Evolutionary conservation across 2,888 invertebrate species (phyloP).

Genomic region (Trachelus troglodyta): DNA sequence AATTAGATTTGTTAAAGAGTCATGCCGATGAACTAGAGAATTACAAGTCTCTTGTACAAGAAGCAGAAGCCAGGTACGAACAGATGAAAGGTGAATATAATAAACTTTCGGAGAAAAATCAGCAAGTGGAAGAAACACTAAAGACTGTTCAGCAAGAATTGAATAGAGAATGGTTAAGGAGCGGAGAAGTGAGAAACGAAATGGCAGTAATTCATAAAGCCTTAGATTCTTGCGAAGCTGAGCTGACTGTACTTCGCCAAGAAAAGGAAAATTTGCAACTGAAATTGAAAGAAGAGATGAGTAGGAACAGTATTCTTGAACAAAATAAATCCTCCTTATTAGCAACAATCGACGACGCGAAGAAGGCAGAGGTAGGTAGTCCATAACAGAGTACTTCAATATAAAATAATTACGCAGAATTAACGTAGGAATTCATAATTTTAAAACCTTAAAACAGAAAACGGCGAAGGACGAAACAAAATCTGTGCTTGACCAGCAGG

Average conservation of each 20-base stretch:
- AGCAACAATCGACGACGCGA: constrained; percentile 68
- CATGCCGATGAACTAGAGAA: constrained; percentile 60
- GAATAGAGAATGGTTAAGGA: constrained; percentile 55
- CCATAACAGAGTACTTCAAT: neutral
- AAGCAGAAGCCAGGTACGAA: constrained; percentile 56
- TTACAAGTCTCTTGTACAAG: constrained; percentile 55
- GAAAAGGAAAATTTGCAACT: constrained; percentile 69
- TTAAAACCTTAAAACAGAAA: constrained; percentile 60
- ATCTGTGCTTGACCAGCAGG: constrained; percentile 68
- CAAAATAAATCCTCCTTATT: constrained; percentile 70
- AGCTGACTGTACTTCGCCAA: constrained; percentile 64
- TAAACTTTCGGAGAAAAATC: constrained; percentile 50
- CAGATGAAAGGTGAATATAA: constrained; percentile 50
- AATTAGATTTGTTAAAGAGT: constrained; percentile 52
- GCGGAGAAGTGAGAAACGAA: constrained; percentile 56
- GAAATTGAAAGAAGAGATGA: constrained; percentile 69
- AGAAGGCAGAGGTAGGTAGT: constrained; percentile 63
- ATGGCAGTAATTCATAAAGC: constrained; percentile 61
- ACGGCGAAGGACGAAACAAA: constrained; percentile 62
- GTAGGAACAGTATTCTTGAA: constrained; percentile 68
- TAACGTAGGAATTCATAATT: neutral
- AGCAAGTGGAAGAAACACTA: constrained; percentile 49
- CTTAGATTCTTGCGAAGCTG: constrained; percentile 61
- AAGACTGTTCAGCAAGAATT: constrained; percentile 57
- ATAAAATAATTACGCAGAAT: neutral